Evolutionary conservation across 1,140 invertebrate genomes (phyloP).

Genomic region (Phocides pigmalion): DNA sequence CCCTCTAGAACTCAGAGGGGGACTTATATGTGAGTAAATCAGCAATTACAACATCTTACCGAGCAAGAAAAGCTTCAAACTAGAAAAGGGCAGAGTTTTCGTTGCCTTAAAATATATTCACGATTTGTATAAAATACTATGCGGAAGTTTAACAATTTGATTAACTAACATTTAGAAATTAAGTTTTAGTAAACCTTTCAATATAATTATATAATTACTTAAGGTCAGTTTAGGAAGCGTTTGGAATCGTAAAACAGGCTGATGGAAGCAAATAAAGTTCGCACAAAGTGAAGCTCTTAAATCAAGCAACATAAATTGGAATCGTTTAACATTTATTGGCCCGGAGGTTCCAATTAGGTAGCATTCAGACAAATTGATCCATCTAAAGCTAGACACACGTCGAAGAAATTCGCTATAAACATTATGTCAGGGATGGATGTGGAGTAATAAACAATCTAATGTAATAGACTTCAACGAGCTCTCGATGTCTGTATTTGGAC

Average conservation of each 20-base stretch:
- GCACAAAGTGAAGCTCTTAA: slow-evolving; percentile 19
- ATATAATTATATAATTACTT: neutral
- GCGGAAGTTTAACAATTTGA: no score
- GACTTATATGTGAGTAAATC: no score
- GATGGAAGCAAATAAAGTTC: slow-evolving; percentile 12
- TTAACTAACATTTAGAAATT: neutral
- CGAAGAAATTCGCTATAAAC: slow-evolving; percentile 26
- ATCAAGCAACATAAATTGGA: slow-evolving; percentile 28
- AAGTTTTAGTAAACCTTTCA: neutral
- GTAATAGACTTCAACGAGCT: slow-evolving; percentile 34
- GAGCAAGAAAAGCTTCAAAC: no score
- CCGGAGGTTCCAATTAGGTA: slow-evolving; percentile 30
- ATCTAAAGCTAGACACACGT: slow-evolving; percentile 25
- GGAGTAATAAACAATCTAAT: slow-evolving; percentile 10
- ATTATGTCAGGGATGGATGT: slow-evolving; percentile 15
- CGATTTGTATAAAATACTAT: no score
- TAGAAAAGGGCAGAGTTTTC: no score
- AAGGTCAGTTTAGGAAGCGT: neutral
- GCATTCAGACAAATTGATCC: slow-evolving; percentile 32
- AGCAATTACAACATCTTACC: no score
- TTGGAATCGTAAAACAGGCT: neutral
- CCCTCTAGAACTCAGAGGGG: no score
- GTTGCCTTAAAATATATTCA: no score
- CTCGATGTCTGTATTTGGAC: neutral
- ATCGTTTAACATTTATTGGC: slow-evolving; percentile 29